These are phyloP conservation scores for Lagorchestes hirsutus DNA, from an alignment of 2,797 vertebrate species.

Conservation along the genomic window DNA sequence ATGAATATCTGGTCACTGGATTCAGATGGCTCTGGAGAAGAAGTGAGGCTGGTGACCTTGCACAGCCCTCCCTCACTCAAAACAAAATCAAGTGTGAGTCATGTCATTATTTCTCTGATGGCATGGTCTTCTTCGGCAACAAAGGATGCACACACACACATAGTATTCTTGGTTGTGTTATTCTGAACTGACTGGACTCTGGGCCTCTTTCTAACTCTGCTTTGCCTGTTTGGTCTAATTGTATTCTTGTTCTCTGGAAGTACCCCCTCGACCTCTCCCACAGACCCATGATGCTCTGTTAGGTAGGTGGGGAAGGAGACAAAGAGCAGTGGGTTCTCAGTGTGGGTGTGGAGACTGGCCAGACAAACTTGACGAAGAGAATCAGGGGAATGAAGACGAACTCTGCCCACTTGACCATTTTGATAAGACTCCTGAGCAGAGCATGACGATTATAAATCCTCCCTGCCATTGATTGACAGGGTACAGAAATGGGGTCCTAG, in stretches of 20 bases:
- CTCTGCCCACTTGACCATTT: not conserved
- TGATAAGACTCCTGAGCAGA: not conserved
- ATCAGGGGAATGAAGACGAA: not conserved
- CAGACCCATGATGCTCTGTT: not conserved
- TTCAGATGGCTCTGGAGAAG: no score
- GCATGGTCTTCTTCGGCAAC: no score
- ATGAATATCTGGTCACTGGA: no score
- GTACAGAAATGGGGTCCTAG: not conserved
- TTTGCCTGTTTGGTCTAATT: not conserved
- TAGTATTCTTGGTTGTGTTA: not conserved
- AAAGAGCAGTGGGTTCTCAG: not conserved
- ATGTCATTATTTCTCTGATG: no score
- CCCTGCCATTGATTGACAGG: not conserved
- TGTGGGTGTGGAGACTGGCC: not conserved
- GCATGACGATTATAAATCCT: not conserved
- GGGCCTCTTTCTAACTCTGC: not conserved
- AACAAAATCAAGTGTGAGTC: no score
- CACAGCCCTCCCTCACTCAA: no score
- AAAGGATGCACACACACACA: no score
- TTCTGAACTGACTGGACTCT: not conserved
- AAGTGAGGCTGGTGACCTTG: no score
- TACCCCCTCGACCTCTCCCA: not conserved
- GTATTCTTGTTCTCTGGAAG: not conserved
- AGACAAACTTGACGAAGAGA: not conserved
- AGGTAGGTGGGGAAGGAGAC: not conserved